A percentile compares a stretch with the other conserved stretches of the same genome.
phyloP scores from a whole-genome alignment of 2,797 vertebrate species.

The Gadopsis marmoratus region DNA sequence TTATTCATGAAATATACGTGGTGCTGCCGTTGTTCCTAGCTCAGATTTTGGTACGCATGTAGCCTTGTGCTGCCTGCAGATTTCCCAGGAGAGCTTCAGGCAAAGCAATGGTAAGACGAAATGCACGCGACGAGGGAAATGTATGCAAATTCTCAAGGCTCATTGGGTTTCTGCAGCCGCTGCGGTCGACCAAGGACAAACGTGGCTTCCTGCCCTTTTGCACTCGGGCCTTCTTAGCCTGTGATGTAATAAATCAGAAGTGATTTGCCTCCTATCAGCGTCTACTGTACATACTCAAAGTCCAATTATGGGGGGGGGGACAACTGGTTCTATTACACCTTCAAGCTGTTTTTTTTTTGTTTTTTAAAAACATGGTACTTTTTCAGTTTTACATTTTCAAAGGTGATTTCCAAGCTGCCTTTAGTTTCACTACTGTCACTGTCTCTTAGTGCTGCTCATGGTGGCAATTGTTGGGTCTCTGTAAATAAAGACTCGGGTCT shows the following conservation, averaged over 20 bases:
- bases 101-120: slow-evolving; percentile 37
- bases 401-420: background rate
- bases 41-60: background rate
- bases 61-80: slow-evolving; percentile 24
- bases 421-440: too few relatives aligned
- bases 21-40: slow-evolving; percentile 28
- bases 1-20: slow-evolving; percentile 36
- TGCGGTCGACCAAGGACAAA: slow-evolving; percentile 31
- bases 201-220: slow-evolving; percentile 40
- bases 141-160: slow-evolving; percentile 74
- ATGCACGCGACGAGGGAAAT: slow-evolving; percentile 48
- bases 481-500: too few relatives aligned
- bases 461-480: too few relatives aligned
- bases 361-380: background rate
- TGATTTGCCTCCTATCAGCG: background rate
- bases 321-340: background rate
- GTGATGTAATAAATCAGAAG: background rate
- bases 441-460: background rate
- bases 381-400: background rate
- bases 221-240: slow-evolving; percentile 30
- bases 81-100: slow-evolving; percentile 53
- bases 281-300: background rate
- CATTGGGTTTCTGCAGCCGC: slow-evolving; percentile 42
- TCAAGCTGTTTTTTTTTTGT: background rate
- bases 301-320: background rate